phyloP scores from a whole-genome alignment of 2,888 invertebrate genomes.

The Vannuccia rotundouncinata region DNA sequence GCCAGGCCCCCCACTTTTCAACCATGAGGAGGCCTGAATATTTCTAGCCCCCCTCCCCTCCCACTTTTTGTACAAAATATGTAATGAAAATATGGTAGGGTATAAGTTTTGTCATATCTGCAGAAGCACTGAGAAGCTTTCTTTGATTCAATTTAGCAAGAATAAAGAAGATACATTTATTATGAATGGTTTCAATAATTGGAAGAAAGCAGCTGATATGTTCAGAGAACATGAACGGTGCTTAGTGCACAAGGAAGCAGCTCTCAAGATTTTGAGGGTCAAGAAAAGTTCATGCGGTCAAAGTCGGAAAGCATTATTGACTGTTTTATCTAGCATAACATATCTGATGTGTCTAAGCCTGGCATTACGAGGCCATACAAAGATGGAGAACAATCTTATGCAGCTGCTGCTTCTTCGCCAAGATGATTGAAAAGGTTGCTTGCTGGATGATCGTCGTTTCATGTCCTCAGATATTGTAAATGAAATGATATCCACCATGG shows the following conservation, averaged over 20 bases:
- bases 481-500: neutral
- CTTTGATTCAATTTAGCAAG: too few species aligned
- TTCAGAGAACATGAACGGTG: neutral
- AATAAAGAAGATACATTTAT: too few species aligned
- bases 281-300: neutral
- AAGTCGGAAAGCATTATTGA: neutral
- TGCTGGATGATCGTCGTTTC: neutral
- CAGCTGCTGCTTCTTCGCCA: neutral
- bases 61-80: neutral
- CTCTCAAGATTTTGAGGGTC: too few species aligned
- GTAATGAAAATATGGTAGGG: neutral
- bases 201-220: neutral
- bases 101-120: too few species aligned
- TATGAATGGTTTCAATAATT: too few species aligned
- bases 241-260: too few species aligned
- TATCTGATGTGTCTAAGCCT: neutral
- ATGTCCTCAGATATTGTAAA: neutral
- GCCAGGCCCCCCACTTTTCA: neutral
- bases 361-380: neutral
- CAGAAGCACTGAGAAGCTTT: too few species aligned
- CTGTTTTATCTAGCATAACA: neutral
- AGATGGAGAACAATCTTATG: neutral
- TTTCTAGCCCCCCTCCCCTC: neutral
- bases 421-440: neutral
- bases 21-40: neutral